Percentiles rank a stretch among this genome's conserved stretches.
Evolutionary conservation across 2,113 vertebrate genomes (phyloP).

Genomic region (Anas platyrhynchos): DNA sequence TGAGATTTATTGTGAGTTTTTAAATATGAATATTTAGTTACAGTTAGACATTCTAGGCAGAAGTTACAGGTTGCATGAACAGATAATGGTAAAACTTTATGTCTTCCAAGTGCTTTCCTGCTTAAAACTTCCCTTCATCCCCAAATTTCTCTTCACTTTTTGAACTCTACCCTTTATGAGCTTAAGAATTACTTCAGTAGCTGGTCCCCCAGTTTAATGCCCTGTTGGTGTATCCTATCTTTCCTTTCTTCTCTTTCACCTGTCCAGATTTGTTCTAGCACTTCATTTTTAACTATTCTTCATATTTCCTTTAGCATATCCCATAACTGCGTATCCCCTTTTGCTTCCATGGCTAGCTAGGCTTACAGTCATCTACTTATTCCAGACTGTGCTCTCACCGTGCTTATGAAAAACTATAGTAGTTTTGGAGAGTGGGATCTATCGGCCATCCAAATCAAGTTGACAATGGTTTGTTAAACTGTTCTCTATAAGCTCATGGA

Average conservation of each 20-base stretch:
- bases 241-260: not conserved
- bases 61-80: not conserved
- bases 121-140: not conserved
- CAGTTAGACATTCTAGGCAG: not conserved
- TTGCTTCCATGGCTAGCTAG: not conserved
- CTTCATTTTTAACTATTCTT: not conserved
- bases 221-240: not conserved
- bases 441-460: not conserved
- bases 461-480: not conserved
- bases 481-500: not conserved
- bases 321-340: not conserved
- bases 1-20: not conserved
- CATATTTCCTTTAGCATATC: not conserved
- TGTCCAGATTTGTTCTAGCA: not conserved
- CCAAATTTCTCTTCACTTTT: not conserved
- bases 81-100: not conserved
- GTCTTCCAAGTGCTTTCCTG: not conserved
- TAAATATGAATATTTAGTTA: not conserved
- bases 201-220: not conserved
- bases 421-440: not conserved
- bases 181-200: not conserved
- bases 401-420: not conserved
- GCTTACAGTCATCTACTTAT: not conserved
- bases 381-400: not conserved
- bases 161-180: not conserved